phyloP scores from a whole-genome alignment of 2,888 invertebrate species.

The Leucophenga maculata region DNA sequence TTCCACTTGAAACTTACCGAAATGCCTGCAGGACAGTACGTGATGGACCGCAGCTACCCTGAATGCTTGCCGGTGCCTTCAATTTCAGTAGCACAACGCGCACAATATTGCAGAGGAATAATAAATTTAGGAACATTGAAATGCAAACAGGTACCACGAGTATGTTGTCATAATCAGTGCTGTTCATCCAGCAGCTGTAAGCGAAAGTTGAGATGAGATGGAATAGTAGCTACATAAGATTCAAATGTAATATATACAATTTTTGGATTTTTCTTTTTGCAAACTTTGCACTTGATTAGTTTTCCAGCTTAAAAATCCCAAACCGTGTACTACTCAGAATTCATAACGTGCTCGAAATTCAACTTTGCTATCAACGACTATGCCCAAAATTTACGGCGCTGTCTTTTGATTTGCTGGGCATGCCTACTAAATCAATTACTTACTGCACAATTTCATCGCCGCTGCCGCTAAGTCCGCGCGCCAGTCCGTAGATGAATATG shows the following conservation, averaged over 20 bases:
- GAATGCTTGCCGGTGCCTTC: constrained; percentile 79
- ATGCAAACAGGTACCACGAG: constrained; percentile 84
- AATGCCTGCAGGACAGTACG: constrained; percentile 84
- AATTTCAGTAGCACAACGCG: constrained; percentile 88
- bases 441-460: constrained; percentile 75
- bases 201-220: not conserved
- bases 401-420: not conserved
- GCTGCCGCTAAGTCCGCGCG: constrained; percentile 76
- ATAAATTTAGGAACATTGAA: constrained; percentile 85
- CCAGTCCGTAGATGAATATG: constrained; percentile 78
- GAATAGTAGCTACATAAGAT: not conserved
- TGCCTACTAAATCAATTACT: constrained; percentile 67
- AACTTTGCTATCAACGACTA: too few relatives aligned
- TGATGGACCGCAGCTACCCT: constrained; percentile 77
- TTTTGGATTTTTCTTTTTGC: constrained; percentile 21
- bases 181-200: constrained; percentile 83
- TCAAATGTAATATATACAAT: not conserved
- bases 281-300: constrained; percentile 16
- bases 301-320: not conserved
- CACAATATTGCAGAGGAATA: constrained; percentile 92
- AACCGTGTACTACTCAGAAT: too few relatives aligned
- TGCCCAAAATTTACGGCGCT: constrained; percentile 34
- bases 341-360: too few relatives aligned
- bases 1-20: constrained; percentile 73
- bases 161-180: constrained; percentile 81